Evolutionary conservation across 1,140 invertebrate genomes (phyloP), one percentile per base, ranked within the genome.

Genomic region (Leptopilina clavipes): DNA sequence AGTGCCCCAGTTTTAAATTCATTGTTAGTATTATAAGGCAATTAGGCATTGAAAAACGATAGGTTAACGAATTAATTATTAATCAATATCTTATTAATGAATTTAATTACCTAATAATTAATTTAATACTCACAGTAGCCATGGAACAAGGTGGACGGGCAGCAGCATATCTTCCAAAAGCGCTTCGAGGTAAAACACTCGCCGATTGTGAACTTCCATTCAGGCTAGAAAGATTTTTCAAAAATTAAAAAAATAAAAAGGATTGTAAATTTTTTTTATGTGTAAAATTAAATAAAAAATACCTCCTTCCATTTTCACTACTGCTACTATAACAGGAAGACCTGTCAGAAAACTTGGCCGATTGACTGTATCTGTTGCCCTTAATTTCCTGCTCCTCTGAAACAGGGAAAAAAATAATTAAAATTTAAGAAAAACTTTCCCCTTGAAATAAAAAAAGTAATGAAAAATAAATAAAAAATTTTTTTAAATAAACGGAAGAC

Each of bases 61-160:
- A 52, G 6, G 1, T n/a, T 14, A 1, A 48, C 12, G n/a, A n/a
- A 8, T n/a, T 17, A 17, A 52, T 17, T 52, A 17, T 52, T 52
- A 17, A 52, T 17, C 6, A 40, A 40, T 40, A 40, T 3, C 5
- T 40, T 40, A 40, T 5, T 40, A 9, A 40, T 5, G 0, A 40
- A 40, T 40, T 40, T 40, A 31, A 40, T 31, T 31, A 31, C 6
- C 6, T 40, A 40, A 40, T 40, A 12, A 59, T 44, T 72, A 40
- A 17, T 56, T 73, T 73, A 56, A 73, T 18, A 86, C 86, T 88
- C 81, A 94, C 93, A 89, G 93, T 92, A 75, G 92, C 93, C 92
- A 94, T 93, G 75, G 93, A 93, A 87, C 93, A 93, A 52, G 90
- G 91, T 76, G 93, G 93, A 81, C 92, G 90, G 22, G 89, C 90